Evolutionary conservation across 2,797 vertebrate genomes (phyloP), one percentile per base, ranked within the genome.

Genomic region (Knipowitschia caucasica): DNA sequence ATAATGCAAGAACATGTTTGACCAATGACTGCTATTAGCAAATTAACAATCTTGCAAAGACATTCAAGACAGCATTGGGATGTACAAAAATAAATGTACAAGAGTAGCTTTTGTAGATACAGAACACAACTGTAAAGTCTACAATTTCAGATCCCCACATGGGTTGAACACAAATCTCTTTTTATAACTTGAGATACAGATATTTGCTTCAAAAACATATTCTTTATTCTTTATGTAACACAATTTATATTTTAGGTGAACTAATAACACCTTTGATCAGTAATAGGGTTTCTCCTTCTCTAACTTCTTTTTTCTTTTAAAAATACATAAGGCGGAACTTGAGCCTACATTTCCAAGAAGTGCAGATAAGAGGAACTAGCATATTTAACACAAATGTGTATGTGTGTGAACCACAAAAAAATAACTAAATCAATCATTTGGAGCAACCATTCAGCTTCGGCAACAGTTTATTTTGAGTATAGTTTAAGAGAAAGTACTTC

Each of bases 341-440:
- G 55, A 51, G 53, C 58, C 68, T 51, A 53, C 54, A 69, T 84
- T 91, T 90, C 86, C 86, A 83, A 87, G 83, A 90, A 88, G 78
- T 59, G 45, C 52, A 66, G 35, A 78, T 62, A 90, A 89, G 87
- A 82, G 88, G 88, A 91, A 91, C 86, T 87, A 73, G 30, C 69
- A 53, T 75, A 83, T 80, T 85, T 77, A 79, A 61, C 49, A 74
- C 73, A 81, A 78, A 73, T 52, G 60, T n/a, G n/a, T n/a, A n/a
- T n/a, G n/a, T n/a, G 2, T 56, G 39, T 55, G 12, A 61, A 52
- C 1, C 59, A 38, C 9, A 18, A 53, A 24, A 31, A 26, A 50
- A 53, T 44, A 27, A 26, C 24, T 14, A 3, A 43, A 25, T 8
- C 21, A 17, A 40, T 23, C 18, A 21, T 9, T 21, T 36, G n/a